Evolutionary conservation across 2,113 vertebrate genomes (phyloP), one percentile per base, ranked within the genome.

Genomic region (Coptodon rendalli): DNA sequence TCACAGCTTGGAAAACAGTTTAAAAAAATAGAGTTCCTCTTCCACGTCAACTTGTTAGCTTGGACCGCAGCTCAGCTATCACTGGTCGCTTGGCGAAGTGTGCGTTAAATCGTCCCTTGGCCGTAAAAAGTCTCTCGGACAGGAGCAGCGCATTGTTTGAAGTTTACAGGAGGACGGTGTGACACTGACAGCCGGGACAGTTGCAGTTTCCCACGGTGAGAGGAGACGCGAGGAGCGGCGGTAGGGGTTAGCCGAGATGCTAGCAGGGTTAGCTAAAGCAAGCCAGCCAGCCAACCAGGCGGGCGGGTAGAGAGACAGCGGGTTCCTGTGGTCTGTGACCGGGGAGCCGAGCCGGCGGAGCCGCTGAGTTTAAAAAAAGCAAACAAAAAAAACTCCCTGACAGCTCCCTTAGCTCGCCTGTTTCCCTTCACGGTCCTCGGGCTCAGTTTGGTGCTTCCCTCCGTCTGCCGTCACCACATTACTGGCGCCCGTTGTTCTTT

Each of bases 1-100:
- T 87, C 90, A 87, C 52, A 87, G 89, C 29, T 88, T 81, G 71
- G 57, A 81, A 19, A 85, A 71, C 38, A 84, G 45, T 82, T 83
- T 17, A 79, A 78, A 50, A 36, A 79, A 81, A 81, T 85, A 85
- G 56, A 92, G 85, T 94, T 94, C 87, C 81, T 93, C 90, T 82
- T 94, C 91, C 93, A 93, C 93, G 94, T 95, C 92, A 91, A 92
- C 94, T 94, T 88, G 89, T 93, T 93, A 93, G 94, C 93, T 83
- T 4, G 36, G 38, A 12, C 36, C 6, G 59, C 57, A 19, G 57
- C 27, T 52, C 19, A 86, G 85, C 92, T 85, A 63, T 71, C 80
- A 86, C 73, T 81, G 76, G n/a, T 57, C 34, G 68, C 71, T 36
- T 0, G 71, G 56, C 0, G 57, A 89, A 92, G 86, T 86, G 87